phyloP scores from a whole-genome alignment of 2,888 invertebrate species.

The Lymantria monacha region DNA sequence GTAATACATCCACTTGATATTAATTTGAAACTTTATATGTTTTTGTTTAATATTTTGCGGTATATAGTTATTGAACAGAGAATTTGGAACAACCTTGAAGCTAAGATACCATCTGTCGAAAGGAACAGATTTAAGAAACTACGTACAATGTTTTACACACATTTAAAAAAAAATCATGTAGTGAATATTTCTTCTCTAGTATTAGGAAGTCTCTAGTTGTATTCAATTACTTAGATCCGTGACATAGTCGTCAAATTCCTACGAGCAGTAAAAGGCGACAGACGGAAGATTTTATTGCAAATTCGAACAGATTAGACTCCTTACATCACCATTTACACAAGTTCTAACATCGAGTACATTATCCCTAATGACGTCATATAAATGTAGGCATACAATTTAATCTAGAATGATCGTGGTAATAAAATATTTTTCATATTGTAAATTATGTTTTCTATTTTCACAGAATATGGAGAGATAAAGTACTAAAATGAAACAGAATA shows the following conservation, averaged over 20 bases:
- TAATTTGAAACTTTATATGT: too few species aligned
- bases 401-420: neutral
- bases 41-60: too few species aligned
- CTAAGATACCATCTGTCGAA: too few species aligned
- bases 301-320: neutral
- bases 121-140: neutral
- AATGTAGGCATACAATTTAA: neutral
- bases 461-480: too few species aligned
- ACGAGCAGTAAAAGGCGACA: neutral
- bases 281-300: constrained; percentile 2
- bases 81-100: too few species aligned
- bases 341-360: neutral
- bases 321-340: neutral
- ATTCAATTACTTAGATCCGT: constrained; percentile 1
- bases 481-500: too few species aligned
- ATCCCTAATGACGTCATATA: constrained; percentile 2
- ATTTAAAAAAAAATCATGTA: too few species aligned
- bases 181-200: neutral
- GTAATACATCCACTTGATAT: too few species aligned
- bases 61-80: too few species aligned
- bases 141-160: too few species aligned
- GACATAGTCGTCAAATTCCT: neutral
- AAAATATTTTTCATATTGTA: neutral
- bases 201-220: constrained; percentile 2
- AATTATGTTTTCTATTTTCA: too few species aligned